Evolutionary conservation across 2,888 invertebrate species (phyloP), one percentile per base, ranked within the genome.

Genomic region (Spodoptera exigua): DNA sequence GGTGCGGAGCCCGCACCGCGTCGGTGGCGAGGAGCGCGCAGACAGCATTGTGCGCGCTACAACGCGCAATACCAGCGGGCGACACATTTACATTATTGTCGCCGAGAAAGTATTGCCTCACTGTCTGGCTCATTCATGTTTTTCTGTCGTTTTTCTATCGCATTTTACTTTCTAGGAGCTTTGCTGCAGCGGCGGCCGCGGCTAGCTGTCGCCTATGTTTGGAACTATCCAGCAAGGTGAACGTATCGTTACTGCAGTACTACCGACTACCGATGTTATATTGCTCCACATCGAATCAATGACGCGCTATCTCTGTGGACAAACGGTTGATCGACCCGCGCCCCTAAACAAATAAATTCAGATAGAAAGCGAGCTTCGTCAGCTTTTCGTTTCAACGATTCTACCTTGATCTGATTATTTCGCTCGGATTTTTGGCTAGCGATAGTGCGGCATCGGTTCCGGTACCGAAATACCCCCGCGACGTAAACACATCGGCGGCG

Each of bases 351-450:
- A 60, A 73, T 66, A 65, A 56, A 67, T 63, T 57, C 52, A 52
- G 52, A 56, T 77, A 68, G 73, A 74, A 78, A 78, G 76, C 70
- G 69, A 75, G 69, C 71, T 73, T 52, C 57, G 67, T 52, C 57
- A 73, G 73, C 67, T 80, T 75, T 75, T 74, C 47, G 66, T 78
- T 71, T 72, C 74, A 71, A 64, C 70, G 66, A 68, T 69, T 80
- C 88, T 85, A 89, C 91, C 92, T 91, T 91, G 92, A 90, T 90
- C 91, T 79, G 89, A 88, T 88, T 89, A 85, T 89, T 84, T 79
- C 68, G 86, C 83, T 80, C 83, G 81, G 84, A 84, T 86, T 89
- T 87, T 91, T 89, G 90, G 90, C 91, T 85, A 83, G 85, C 88
- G 84, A 84, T 84, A 84, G 86, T 76, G 84, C 84, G 82, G 74